Evolutionary conservation across 2,113 vertebrate genomes (phyloP), one percentile per base, ranked within the genome.

Genomic region (Pelmatolapia mariae): DNA sequence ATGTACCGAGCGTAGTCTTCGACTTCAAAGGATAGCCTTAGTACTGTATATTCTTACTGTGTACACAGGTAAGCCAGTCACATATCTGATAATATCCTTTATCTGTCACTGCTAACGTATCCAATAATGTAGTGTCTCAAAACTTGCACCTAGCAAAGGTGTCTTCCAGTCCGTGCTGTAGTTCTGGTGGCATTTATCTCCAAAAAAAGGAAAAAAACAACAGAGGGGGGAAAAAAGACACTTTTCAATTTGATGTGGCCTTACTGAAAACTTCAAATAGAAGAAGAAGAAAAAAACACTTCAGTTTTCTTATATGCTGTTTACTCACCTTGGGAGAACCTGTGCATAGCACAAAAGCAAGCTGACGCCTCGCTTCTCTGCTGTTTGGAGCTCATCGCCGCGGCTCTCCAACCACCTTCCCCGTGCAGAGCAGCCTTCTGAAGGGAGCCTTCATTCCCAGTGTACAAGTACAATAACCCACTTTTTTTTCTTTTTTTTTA

Each of bases 171-270:
- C 86, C 80, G 63, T 89, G 89, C 90, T 84, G 86, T 92, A 63
- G 31, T 79, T 83, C 80, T 80, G 92, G 84, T 92, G 91, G 92
- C 85, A 81, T 93, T 90, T 31, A 88, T 66, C 87, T 85, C 61
- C 54, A 73, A 73, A 57, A 83, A 73, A 68, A 56, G 80, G 68
- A 43, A 59, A 87, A 66, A n/a, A 66, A n/a, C 15, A 6, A 61
- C 61, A 66, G 10, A 66, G 85, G 54, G 68, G 59, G 56, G 5
- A 3, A 13, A 26, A 87, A 85, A 54, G 57, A 91, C 88, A 91
- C 87, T 90, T 95, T 94, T 92, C 89, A 92, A 94, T 96, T 96
- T 73, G 87, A 96, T 94, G 96, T 97, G 97, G 97, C 97, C 97
- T 97, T 97, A 97, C 91, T 90, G 92, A 94, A 36, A 93, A 92